Percentiles rank a stretch among this genome's conserved stretches.
These are phyloP conservation scores for Pollimyrus isidori DNA, from an alignment of 2,113 vertebrate species.

Conservation along the genomic window DNA sequence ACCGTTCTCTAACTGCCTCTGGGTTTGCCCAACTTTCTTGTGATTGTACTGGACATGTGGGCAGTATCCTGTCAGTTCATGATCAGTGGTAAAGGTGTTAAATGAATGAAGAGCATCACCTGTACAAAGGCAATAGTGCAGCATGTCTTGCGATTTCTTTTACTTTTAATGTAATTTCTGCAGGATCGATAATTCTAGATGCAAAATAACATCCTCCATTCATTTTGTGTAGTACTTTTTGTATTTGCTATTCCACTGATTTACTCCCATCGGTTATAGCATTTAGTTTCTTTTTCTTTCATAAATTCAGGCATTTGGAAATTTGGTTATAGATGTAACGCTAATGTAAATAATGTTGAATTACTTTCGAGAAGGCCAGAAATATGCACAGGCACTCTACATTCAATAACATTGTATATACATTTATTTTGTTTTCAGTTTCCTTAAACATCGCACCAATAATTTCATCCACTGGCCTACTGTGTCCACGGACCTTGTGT, in stretches of 20 bases:
- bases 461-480: not conserved
- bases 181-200: not conserved
- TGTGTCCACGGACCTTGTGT: not conserved
- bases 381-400: not conserved
- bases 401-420: not conserved
- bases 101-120: conserved; percentile 60
- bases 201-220: not conserved
- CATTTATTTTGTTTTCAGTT: not conserved
- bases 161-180: not conserved
- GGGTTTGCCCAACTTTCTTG: conserved; percentile 55
- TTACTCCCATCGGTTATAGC: not conserved
- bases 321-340: not conserved
- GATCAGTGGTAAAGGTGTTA: conserved; percentile 53
- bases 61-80: conserved; percentile 63
- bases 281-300: not conserved
- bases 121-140: conserved; percentile 33
- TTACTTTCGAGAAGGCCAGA: not conserved
- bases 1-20: conserved; percentile 31
- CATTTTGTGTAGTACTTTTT: not conserved
- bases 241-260: not conserved
- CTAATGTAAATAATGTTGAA: not conserved
- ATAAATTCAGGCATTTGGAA: not conserved
- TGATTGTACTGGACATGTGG: conserved; percentile 61
- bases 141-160: not conserved
- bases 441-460: not conserved